phyloP scores from a whole-genome alignment of 1,140 invertebrate species.

The Aphaenogaster ashmeadi region DNA sequence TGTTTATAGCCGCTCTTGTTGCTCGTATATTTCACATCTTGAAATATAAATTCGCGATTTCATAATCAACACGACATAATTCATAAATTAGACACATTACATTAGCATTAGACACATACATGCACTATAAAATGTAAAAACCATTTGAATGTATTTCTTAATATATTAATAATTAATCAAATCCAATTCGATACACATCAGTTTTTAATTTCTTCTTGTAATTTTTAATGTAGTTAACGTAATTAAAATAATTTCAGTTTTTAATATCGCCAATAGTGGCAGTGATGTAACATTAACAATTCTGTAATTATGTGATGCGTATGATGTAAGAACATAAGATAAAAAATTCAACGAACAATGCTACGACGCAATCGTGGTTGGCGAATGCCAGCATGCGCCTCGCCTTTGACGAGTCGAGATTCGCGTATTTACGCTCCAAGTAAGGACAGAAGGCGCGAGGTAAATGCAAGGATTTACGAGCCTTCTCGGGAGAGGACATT shows the following conservation, averaged over 20 bases:
- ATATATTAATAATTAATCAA: neutral
- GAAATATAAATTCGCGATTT: constrained; percentile 12
- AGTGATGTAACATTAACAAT: neutral
- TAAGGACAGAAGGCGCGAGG: constrained; percentile 60
- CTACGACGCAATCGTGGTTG: neutral
- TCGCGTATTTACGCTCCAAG: constrained; percentile 69
- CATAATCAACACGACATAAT: constrained; percentile 1
- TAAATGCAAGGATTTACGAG: constrained; percentile 78
- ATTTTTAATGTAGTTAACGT: neutral
- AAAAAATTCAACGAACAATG: constrained; percentile 49
- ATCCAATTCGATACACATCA: neutral
- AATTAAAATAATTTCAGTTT: neutral
- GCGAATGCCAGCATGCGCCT: constrained; percentile 10
- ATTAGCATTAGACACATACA: no score
- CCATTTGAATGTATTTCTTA: neutral
- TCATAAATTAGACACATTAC: neutral
- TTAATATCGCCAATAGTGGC: neutral
- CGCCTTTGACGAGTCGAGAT: constrained; percentile 61
- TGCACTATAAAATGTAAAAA: neutral
- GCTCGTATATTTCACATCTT: neutral
- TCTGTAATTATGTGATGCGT: neutral
- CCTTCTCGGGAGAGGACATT: constrained; percentile 63
- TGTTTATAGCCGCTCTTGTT: neutral
- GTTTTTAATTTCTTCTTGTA: constrained; percentile 1
- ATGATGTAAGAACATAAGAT: constrained; percentile 12